Percentiles rank a stretch among this genome's conserved stretches.
These are phyloP conservation scores for Salticus scenicus DNA, from an alignment of 2,888 invertebrate genomes.

Conservation along the genomic window DNA sequence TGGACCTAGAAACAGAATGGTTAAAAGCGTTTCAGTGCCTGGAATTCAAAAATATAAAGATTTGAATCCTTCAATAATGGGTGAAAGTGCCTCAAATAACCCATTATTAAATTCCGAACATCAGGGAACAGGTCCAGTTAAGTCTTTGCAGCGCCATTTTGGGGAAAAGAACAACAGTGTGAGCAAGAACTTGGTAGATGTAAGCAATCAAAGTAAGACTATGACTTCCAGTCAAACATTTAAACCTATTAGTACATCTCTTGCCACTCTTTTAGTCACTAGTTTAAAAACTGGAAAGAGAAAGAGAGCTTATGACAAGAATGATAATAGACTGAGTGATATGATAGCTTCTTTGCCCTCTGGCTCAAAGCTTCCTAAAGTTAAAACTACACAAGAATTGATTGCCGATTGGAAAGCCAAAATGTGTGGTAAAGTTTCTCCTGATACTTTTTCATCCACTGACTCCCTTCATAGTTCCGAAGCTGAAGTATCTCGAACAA, in stretches of 20 bases:
- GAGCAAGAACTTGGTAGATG: constrained; percentile 49
- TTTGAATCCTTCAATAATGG: constrained; percentile 73
- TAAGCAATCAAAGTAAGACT: constrained; percentile 62
- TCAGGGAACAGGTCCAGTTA: constrained; percentile 67
- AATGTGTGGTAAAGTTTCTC: constrained; percentile 73
- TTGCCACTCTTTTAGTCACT: constrained; percentile 25
- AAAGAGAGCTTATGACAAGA: constrained; percentile 59
- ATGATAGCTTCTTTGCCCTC: constrained; percentile 55
- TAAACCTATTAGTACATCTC: constrained; percentile 71
- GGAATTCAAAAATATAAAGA: constrained; percentile 71
- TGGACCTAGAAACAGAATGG: constrained; percentile 52
- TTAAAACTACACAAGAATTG: constrained; percentile 87
- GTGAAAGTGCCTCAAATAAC: constrained; percentile 71
- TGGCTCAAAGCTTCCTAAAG: constrained; percentile 77
- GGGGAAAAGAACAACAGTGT: constrained; percentile 36
- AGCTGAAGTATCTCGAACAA: constrained; percentile 74
- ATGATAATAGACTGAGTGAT: constrained; percentile 49
- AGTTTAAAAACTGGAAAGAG: constrained; percentile 56
- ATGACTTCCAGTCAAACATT: constrained; percentile 63
- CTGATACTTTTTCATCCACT: constrained; percentile 39
- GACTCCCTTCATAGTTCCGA: constrained; percentile 69
- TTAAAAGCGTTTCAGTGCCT: constrained; percentile 44
- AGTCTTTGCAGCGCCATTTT: constrained; percentile 24
- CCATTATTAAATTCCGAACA: constrained; percentile 68
- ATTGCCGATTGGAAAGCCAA: constrained; percentile 83